Evolutionary conservation across 53 echinoderm and acorn worm genomes (phyloP).

Genomic region (Henricia sp.): DNA sequence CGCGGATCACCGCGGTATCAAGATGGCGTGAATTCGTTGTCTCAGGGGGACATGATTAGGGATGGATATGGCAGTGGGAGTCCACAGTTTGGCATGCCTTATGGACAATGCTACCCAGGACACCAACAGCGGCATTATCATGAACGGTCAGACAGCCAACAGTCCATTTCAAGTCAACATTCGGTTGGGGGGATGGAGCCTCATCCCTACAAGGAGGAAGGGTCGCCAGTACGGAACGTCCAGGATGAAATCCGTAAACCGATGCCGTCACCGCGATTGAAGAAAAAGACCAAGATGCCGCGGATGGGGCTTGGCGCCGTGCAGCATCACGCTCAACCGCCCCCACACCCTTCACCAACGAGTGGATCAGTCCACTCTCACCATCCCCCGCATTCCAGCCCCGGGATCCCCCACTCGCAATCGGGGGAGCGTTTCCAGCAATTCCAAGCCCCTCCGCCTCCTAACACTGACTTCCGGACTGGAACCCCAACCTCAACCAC

Average conservation of each 20-base stretch:
- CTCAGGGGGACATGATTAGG: conserved; percentile 34
- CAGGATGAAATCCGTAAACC: conserved; percentile 68
- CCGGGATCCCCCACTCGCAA: conserved; percentile 80
- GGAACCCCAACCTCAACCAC: conserved; percentile 37
- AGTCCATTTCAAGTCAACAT: conserved; percentile 76
- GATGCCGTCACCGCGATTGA: conserved; percentile 82
- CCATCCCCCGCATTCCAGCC: conserved; percentile 42
- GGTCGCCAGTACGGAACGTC: conserved; percentile 42
- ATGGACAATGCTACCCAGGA: conserved; percentile 37
- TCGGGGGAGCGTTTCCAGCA: conserved; percentile 86
- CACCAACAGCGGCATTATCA: conserved; percentile 53
- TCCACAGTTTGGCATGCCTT: conserved; percentile 57
- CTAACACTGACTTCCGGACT: conserved; percentile 35
- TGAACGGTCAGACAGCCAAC: conserved; percentile 83
- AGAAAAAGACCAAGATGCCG: conserved; percentile 90
- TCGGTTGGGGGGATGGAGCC: conserved; percentile 21
- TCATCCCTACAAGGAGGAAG: conserved; percentile 36
- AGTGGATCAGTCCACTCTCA: conserved; percentile 23
- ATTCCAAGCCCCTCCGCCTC: conserved; percentile 52
- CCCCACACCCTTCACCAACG: conserved; percentile 51
- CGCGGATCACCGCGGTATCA: conserved; percentile 27
- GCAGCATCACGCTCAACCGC: conserved; percentile 69
- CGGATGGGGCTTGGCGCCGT: conserved; percentile 88
- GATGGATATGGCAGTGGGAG: conserved; percentile 53
- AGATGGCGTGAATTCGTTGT: conserved; percentile 4